Evolutionary conservation across 2,888 invertebrate species (phyloP), one percentile per base, ranked within the genome.

Genomic region (Agonopterix subpropinquella): DNA sequence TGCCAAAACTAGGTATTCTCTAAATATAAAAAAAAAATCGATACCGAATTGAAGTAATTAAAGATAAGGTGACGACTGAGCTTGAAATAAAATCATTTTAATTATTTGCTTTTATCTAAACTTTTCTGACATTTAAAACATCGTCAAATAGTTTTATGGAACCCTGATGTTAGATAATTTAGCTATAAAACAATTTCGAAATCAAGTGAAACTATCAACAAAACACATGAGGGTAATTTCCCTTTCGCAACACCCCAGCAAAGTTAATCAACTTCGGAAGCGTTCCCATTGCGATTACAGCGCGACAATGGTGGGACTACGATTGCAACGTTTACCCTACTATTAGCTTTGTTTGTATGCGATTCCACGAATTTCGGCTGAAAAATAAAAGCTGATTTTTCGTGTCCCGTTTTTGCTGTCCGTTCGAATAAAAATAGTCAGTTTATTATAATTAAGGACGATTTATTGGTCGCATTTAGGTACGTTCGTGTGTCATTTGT

Each of bases 191-290:
- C 28, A 28, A n/a, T 39, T 39, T 39, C 39, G 39, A 9, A 39
- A 39, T n/a, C 39, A 11, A 57, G 58, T 57, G 56, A 59, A 61
- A 60, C 53, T 46, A 18, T 43, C 28, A 44, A 49, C 28, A 7
- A 28, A 47, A 51, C 47, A 58, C 57, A 71, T 68, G 62, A 56
- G 65, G 67, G 66, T 64, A 65, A 73, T 74, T 73, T 67, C 62
- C 62, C 60, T 73, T 72, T 70, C 61, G 62, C 61, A 64, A 64
- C 58, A 53, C 59, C 55, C 55, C 15, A 39, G 15, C 13, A 11
- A 8, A 43, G 51, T 61, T 67, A 70, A 74, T 73, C 64, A 60
- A 64, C 62, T 65, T 73, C 65, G 68, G 75, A 75, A 68, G 62
- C 58, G 57, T 42, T 47, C 39, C 53, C 54, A 56, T 57, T 50